Percentiles rank a stretch among this genome's conserved stretches.
Conservation (phyloP, 1,140 invertebrate species). For the Drosophila sproati region DNA sequence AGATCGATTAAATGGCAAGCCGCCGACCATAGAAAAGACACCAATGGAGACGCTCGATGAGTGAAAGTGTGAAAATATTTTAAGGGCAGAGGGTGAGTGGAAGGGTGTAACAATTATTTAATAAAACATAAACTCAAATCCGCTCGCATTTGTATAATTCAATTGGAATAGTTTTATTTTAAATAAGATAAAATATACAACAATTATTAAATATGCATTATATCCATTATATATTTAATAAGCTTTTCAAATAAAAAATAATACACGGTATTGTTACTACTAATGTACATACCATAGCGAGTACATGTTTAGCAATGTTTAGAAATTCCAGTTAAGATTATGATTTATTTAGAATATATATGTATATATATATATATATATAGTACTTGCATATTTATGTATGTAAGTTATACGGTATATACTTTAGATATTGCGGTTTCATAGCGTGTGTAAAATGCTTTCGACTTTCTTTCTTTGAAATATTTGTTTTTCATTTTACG, state of each 20-base stretch:
- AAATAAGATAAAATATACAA: constrained; percentile 63
- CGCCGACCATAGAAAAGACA: constrained; percentile 17
- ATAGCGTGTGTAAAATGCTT: constrained; percentile 44
- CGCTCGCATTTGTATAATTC: constrained; percentile 2
- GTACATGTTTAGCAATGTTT: constrained; percentile 15
- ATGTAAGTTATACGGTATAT: constrained; percentile 45
- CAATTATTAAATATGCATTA: constrained; percentile 54
- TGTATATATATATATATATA: constrained; percentile 9
- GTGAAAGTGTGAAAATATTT: constrained; percentile 6
- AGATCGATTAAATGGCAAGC: constrained; percentile 16
- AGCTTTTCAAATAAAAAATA: constrained; percentile 45
- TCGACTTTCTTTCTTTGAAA: constrained; percentile 8
- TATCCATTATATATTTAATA: constrained; percentile 47
- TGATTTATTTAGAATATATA: constrained; percentile 35
- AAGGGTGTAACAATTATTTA: background rate
- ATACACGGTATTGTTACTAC: constrained; percentile 39
- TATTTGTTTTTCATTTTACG: constrained; percentile 2
- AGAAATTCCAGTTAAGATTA: constrained; percentile 26
- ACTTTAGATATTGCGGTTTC: constrained; percentile 43
- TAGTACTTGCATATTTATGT: constrained; percentile 22
- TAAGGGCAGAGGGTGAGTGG: background rate
- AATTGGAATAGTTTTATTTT: constrained; percentile 59
- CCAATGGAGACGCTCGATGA: constrained; percentile 47
- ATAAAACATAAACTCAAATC: background rate
- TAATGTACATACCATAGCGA: constrained; percentile 30